Evolutionary conservation across 1,140 invertebrate genomes (phyloP).

Genomic region (Gonatopus flavifemur): DNA sequence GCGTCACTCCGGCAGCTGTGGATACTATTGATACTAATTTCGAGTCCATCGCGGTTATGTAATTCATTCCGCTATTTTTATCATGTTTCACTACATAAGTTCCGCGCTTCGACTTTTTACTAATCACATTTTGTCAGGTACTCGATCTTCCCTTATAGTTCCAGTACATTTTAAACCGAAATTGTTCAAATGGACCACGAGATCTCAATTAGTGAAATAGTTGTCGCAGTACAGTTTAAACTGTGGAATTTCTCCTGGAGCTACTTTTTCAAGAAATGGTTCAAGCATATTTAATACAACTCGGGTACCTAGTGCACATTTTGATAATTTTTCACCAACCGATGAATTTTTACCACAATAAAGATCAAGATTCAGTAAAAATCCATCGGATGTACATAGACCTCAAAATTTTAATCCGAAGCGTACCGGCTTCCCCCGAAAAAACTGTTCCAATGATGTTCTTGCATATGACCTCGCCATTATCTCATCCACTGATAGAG

Average conservation of each 20-base stretch:
- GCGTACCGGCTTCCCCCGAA: slow-evolving; percentile 40
- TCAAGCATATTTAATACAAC: slow-evolving; percentile 15
- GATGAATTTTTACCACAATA: slow-evolving; percentile 37
- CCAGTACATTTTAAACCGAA: slow-evolving; percentile 10
- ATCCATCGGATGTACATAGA: slow-evolving; percentile 35
- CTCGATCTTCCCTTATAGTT: no score
- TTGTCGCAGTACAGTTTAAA: slow-evolving; percentile 16
- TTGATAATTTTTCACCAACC: slow-evolving; percentile 7
- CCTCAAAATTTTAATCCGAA: slow-evolving; percentile 45
- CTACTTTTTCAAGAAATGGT: slow-evolving; percentile 9
- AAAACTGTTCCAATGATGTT: slow-evolving; percentile 48
- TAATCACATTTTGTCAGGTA: slow-evolving; percentile 10
- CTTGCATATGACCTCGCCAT: no score
- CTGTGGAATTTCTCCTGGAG: slow-evolving; percentile 5
- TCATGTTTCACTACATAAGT: slow-evolving; percentile 8
- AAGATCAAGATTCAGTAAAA: slow-evolving; percentile 42
- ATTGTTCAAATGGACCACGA: slow-evolving; percentile 13
- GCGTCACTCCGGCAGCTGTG: background rate
- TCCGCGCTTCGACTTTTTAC: slow-evolving; percentile 1
- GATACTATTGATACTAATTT: no score
- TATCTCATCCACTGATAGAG: no score
- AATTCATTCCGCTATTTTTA: slow-evolving; percentile 15
- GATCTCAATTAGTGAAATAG: slow-evolving; percentile 15
- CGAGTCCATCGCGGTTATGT: slow-evolving; percentile 16
- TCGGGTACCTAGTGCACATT: slow-evolving; percentile 14